These are phyloP conservation scores for Aphaenogaster floridana DNA, from an alignment of 1,140 invertebrate genomes.

Conservation along the genomic window DNA sequence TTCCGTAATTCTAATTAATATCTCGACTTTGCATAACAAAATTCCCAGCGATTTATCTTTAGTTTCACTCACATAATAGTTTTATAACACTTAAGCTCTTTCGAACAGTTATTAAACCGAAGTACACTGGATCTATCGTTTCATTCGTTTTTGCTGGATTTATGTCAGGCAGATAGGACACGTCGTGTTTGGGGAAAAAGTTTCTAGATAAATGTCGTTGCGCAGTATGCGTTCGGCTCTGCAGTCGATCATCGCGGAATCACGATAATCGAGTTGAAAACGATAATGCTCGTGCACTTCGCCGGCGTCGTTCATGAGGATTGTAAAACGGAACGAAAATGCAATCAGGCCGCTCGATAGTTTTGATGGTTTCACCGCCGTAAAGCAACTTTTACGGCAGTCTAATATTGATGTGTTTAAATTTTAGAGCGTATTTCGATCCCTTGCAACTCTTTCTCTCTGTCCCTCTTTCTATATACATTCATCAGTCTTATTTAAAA, in stretches of 20 bases:
- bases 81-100: constrained; percentile 31
- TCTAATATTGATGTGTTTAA: constrained; percentile 62
- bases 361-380: constrained; percentile 54
- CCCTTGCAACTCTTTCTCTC: not conserved
- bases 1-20: not conserved
- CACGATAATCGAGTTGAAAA: constrained; percentile 64
- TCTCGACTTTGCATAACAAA: not conserved
- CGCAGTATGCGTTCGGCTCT: constrained; percentile 41
- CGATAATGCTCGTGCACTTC: constrained; percentile 56
- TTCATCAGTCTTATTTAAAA: not conserved
- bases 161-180: constrained; percentile 57
- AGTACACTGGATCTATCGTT: constrained; percentile 30
- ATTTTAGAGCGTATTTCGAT: constrained; percentile 49
- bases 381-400: constrained; percentile 61
- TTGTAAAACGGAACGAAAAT: constrained; percentile 63
- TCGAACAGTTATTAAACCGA: constrained; percentile 33
- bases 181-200: constrained; percentile 52
- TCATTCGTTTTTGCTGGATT: constrained; percentile 50
- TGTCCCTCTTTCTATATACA: not conserved
- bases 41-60: not conserved
- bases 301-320: constrained; percentile 51
- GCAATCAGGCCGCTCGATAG: constrained; percentile 65
- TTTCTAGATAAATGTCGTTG: constrained; percentile 62
- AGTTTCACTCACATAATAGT: not conserved
- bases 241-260: constrained; percentile 56